phyloP scores from a whole-genome alignment of 2,113 vertebrate species.

The Xenotilapia caudafasciata region DNA sequence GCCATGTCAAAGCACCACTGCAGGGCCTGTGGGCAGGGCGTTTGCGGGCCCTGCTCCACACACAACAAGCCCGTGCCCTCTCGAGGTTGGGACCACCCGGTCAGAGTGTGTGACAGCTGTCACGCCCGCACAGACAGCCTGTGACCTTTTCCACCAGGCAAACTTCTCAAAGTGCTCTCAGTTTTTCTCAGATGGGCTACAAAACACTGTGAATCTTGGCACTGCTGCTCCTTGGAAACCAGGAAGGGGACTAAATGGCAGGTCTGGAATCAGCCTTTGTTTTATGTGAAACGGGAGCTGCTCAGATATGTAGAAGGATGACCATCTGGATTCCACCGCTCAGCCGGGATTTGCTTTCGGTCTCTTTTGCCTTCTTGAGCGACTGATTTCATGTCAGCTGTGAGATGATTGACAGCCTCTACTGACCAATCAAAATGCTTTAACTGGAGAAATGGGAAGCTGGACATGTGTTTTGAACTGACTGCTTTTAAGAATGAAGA shows the following conservation, averaged over 20 bases:
- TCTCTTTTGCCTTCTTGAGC: not conserved
- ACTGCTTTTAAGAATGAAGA: not conserved
- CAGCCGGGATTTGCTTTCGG: not conserved
- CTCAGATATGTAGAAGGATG: not conserved
- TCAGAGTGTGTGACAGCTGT: slow-evolving; percentile 75
- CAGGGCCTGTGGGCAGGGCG: slow-evolving; percentile 74
- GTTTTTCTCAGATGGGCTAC: not conserved
- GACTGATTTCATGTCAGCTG: not conserved
- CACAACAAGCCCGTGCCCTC: slow-evolving; percentile 69
- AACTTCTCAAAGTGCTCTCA: not conserved
- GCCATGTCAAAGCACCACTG: slow-evolving; percentile 77
- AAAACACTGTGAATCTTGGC: slow-evolving; percentile 6
- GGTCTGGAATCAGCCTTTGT: not conserved
- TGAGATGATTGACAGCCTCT: not conserved
- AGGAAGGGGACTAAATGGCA: not conserved
- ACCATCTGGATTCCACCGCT: not conserved
- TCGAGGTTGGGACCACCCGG: slow-evolving; percentile 79
- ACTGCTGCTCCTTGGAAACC: not conserved
- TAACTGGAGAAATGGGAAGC: not conserved
- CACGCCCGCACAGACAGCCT: slow-evolving; percentile 48
- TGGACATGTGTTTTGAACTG: not conserved
- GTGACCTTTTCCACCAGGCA: slow-evolving; percentile 15
- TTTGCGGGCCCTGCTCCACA: slow-evolving; percentile 72
- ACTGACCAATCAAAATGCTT: not conserved
- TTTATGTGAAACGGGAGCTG: not conserved